These are phyloP conservation scores for Trematomus loennbergii DNA, from an alignment of 2,113 vertebrate genomes.

Conservation along the genomic window DNA sequence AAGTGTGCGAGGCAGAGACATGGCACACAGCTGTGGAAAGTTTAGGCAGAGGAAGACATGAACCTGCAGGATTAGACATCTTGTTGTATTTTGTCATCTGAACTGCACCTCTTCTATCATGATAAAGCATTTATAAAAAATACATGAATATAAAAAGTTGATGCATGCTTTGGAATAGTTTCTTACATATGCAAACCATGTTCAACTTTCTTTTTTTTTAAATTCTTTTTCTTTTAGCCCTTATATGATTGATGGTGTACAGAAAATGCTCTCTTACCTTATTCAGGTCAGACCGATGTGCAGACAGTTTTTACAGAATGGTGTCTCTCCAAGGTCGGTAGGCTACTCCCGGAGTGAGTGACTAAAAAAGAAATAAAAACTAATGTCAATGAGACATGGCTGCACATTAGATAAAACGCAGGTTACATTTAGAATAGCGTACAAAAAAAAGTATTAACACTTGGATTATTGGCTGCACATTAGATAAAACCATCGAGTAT, in stretches of 20 bases:
- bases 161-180: neutral
- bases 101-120: constrained; percentile 2
- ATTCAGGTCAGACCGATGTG: constrained; percentile 29
- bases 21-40: constrained; percentile 73
- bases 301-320: constrained; percentile 27
- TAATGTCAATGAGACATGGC: neutral
- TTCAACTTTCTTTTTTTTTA: neutral
- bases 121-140: neutral
- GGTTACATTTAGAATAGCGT: neutral
- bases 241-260: neutral
- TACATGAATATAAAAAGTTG: neutral
- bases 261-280: constrained; percentile 60
- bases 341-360: constrained; percentile 1
- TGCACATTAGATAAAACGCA: neutral
- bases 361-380: constrained; percentile 24
- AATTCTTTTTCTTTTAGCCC: neutral
- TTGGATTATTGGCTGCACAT: constrained; percentile 6
- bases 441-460: constrained; percentile 1
- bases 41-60: constrained; percentile 43
- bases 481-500: constrained; percentile 20
- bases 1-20: constrained; percentile 96
- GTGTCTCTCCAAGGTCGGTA: constrained; percentile 36
- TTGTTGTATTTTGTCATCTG: constrained; percentile 8
- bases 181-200: neutral
- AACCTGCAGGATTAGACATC: constrained; percentile 45